Base-by-base conservation (phyloP, 23 tunicate genomes). In the Clavelina lepadiformis region DNA sequence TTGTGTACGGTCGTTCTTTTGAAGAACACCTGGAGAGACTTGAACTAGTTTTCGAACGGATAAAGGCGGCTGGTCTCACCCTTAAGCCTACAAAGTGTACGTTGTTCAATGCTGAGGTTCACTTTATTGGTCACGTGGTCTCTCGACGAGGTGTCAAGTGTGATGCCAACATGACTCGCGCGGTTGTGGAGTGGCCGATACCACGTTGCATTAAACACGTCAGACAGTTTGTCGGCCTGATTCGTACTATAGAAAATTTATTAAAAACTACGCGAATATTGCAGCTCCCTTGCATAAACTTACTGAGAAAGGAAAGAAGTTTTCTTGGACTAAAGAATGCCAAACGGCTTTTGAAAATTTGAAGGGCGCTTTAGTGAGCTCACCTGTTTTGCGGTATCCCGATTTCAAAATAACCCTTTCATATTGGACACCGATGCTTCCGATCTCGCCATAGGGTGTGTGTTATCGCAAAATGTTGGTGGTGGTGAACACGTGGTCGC, bases 161-260 rank as follows among this genome's bases (percentile, higher is more conserved):
- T 23, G 60, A 63, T 51, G 71, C 71, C 1, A 71, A 24, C 22
- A 51, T 63, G 23, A 46, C 63, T 33, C 51, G 28, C 3, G 33
- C 49, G 22, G 71, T 75, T 1, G 63, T 19, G 25, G 19, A 2
- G 2, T 75, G 69, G 53, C 81, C 81, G 0, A 63, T 18, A 2
- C 81, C 71, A 23, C 23, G 35, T 3, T 50, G 35, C 63, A 35
- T 35, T 8, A 75, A 75, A 28, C 33, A 34, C 1, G 38, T 75
- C 13, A 71, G 81, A 3, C 34, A 68, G 21, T 73, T 75, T 63
- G 46, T 75, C 2, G 81, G 71, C 31, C 45, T 75, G 20, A 49
- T 4, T 75, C 71, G 32, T 75, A 75, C 49, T 75, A 75, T 28
- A 15, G 81, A 26, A 31, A 34, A 27, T 75, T 41, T 63, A 44